Evolutionary conservation across 2,113 vertebrate genomes (phyloP), one percentile per base, ranked within the genome.

Genomic region (Pachyramphus minor): DNA sequence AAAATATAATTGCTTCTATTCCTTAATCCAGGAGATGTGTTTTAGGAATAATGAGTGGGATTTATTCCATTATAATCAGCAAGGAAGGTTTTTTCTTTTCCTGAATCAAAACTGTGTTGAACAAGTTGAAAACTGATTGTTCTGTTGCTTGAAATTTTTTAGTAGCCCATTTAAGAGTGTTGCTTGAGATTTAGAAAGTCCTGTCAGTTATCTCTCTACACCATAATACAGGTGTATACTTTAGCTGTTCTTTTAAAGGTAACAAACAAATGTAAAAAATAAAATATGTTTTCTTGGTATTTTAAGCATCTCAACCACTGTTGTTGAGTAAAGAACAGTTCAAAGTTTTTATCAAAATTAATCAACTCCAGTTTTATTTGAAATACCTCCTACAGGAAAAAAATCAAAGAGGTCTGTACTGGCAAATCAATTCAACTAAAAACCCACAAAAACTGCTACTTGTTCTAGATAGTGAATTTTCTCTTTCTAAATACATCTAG

Each of bases 261-360:
- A 18, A 27, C 2, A 87, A 90, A 86, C 22, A 86, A 86, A 30
- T 41, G 5, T 49, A 72, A 66, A 63, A 91, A 92, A 92, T 47
- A 1, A 89, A 80, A 44, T 39, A 22, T 11, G 0, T 53, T 79
- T 90, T 67, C 24, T 67, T 15, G 4, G 27, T 59, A 39, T 75
- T 81, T 58, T 60, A 1, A 74, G 75, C 0, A 0, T 82, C 62
- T 89, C 11, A 37, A 9, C 4, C 19, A 33, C 20, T 72, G 39
- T 8, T 44, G 41, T 11, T 71, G 28, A 25, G 9, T 59, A 69
- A 91, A 87, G 13, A 87, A 68, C 60, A 49, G 17, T 33, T 68
- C 8, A 68, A 74, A 68, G 31, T 68, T 75, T 72, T 45, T 67
- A 31, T 9, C 22, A 78, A 56, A 71, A 86, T 60, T 2, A 53